Conservation (phyloP, 2,113 vertebrate species). For the Atherinomorus stipes region DNA sequence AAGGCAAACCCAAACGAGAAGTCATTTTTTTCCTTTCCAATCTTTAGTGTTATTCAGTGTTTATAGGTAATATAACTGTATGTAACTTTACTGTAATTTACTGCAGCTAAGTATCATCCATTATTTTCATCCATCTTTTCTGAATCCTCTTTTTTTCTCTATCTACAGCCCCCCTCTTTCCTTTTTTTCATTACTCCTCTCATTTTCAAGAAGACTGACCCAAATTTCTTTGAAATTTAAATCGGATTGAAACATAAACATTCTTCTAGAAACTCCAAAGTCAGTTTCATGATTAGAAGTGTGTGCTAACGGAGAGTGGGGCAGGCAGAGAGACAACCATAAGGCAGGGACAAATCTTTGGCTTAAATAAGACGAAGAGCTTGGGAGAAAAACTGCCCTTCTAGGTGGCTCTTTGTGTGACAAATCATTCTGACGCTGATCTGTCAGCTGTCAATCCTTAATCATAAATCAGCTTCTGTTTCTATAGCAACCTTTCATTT, state of each 20-base stretch:
- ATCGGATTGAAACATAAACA: conserved; percentile 58
- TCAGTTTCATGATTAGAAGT: conserved; percentile 39
- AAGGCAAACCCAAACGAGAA: background rate
- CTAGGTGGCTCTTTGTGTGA: conserved; percentile 42
- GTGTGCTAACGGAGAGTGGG: background rate
- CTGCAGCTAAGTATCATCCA: conserved; percentile 20
- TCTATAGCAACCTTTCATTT: conserved; percentile 50
- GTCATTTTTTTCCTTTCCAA: conserved; percentile 1
- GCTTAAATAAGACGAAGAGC: conserved; percentile 24
- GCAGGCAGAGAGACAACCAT: background rate
- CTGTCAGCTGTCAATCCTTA: conserved; percentile 68
- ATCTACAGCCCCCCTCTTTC: conserved; percentile 22
- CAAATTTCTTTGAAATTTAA: conserved; percentile 60
- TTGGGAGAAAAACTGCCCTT: conserved; percentile 19
- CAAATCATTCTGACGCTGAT: conserved; percentile 43
- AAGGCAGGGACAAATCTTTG: conserved; percentile 13
- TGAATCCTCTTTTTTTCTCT: conserved; percentile 22
- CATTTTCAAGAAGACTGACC: conserved; percentile 22
- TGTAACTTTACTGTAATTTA: conserved; percentile 20
- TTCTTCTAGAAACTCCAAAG: conserved; percentile 40
- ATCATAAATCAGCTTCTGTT: conserved; percentile 47
- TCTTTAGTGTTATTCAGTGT: conserved; percentile 22
- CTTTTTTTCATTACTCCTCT: conserved; percentile 4
- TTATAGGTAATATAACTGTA: conserved; percentile 5
- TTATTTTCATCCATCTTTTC: conserved; percentile 23